phyloP scores from a whole-genome alignment of 30 jellyfish, hydroid and myxozoan species.

The Aurelia aurita complex sp. Pacific region DNA sequence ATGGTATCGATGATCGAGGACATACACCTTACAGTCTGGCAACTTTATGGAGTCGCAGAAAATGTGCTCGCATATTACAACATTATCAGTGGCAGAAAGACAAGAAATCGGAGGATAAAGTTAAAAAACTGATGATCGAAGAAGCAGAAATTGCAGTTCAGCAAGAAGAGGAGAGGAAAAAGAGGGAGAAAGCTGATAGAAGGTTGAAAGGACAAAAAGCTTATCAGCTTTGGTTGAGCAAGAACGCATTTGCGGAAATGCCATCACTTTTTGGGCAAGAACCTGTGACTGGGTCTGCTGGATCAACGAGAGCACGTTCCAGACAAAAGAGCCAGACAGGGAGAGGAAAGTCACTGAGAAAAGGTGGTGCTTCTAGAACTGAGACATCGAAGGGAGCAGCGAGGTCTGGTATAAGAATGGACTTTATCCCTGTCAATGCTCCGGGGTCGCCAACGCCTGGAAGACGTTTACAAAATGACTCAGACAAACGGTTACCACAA shows the following conservation, averaged over 20 bases:
- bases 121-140: constrained; percentile 18
- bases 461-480: constrained; percentile 21
- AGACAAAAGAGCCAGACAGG: constrained; percentile 9
- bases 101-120: constrained; percentile 37
- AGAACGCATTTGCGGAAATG: constrained; percentile 35
- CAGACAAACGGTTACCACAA: constrained; percentile 35
- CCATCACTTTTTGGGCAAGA: constrained; percentile 53
- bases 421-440: constrained; percentile 44
- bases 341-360: constrained; percentile 5
- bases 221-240: constrained; percentile 57
- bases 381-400: constrained; percentile 1
- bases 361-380: neutral
- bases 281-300: constrained; percentile 15
- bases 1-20: constrained; percentile 47
- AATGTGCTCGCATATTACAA: constrained; percentile 58
- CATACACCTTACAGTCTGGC: constrained; percentile 68
- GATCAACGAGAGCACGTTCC: neutral
- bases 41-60: constrained; percentile 57
- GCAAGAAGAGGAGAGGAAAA: constrained; percentile 25
- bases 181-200: constrained; percentile 38
- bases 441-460: constrained; percentile 60
- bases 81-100: constrained; percentile 63
- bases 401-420: constrained; percentile 22
- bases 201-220: constrained; percentile 71
- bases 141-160: constrained; percentile 26